phyloP scores from a whole-genome alignment of 2,888 invertebrate genomes.

The Dyspetes luteomarginatus region DNA sequence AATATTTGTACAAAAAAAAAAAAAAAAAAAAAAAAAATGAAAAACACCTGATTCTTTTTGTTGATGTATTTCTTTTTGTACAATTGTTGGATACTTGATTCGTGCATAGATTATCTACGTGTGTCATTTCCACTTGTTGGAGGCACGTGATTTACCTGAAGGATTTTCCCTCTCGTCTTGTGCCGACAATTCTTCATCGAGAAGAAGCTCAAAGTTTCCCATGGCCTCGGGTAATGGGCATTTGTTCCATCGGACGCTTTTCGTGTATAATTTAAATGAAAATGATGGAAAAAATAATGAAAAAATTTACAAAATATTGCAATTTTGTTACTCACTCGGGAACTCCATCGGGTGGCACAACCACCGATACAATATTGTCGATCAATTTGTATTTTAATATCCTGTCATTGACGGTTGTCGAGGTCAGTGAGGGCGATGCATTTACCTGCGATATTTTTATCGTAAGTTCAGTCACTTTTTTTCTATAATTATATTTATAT shows the following conservation, averaged over 20 bases:
- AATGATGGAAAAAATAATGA: slow-evolving; percentile 4
- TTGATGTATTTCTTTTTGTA: slow-evolving; percentile 70
- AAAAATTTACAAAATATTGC: slow-evolving; percentile 1
- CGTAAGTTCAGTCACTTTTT: neutral
- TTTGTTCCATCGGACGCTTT: slow-evolving; percentile 93
- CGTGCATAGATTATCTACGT: neutral
- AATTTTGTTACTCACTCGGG: slow-evolving; percentile 87
- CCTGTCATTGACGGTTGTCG: slow-evolving; percentile 96
- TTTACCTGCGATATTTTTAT: slow-evolving; percentile 88
- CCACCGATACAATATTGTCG: slow-evolving; percentile 95
- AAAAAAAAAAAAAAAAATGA: slow-evolving; percentile 70
- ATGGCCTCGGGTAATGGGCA: slow-evolving; percentile 89
- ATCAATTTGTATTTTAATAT: slow-evolving; percentile 97
- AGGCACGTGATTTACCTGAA: slow-evolving; percentile 75
- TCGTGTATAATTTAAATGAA: too few relatives aligned
- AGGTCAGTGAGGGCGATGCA: slow-evolving; percentile 96
- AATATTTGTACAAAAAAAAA: slow-evolving; percentile 79
- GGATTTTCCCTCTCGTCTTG: slow-evolving; percentile 86
- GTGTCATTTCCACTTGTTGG: slow-evolving; percentile 78
- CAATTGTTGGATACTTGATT: slow-evolving; percentile 1
- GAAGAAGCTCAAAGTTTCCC: slow-evolving; percentile 92
- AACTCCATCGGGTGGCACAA: slow-evolving; percentile 93
- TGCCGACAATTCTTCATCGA: slow-evolving; percentile 92
- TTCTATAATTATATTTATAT: too few relatives aligned
- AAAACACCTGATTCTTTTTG: slow-evolving; percentile 74